Conservation (phyloP, 2,888 invertebrate genomes). For the Heteropelma amictum region DNA sequence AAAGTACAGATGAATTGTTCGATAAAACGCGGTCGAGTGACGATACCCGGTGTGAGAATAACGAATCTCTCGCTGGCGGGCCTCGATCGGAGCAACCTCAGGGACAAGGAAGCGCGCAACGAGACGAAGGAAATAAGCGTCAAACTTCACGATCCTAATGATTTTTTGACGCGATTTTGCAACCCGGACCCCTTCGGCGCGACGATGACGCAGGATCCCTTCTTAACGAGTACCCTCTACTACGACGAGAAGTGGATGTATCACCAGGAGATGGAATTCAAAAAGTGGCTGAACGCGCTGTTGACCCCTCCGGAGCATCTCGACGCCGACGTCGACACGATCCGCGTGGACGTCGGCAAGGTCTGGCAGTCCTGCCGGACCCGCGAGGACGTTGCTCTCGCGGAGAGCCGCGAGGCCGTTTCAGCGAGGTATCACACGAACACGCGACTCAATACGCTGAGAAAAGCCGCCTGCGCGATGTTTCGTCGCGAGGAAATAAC, state of each 20-base stretch:
- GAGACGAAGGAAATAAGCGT: constrained; percentile 60
- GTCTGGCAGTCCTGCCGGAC: constrained; percentile 87
- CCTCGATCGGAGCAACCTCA: constrained; percentile 52
- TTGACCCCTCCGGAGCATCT: constrained; percentile 83
- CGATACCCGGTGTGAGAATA: constrained; percentile 66
- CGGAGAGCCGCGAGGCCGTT: constrained; percentile 86
- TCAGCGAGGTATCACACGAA: constrained; percentile 84
- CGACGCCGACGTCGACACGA: constrained; percentile 82
- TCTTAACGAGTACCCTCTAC: constrained; percentile 83
- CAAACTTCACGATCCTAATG: constrained; percentile 67
- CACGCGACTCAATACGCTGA: constrained; percentile 82
- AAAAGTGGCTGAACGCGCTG: constrained; percentile 89
- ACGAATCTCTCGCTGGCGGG: constrained; percentile 65
- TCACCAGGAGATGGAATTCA: constrained; percentile 85
- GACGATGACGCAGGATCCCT: constrained; percentile 83
- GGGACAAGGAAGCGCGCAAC: constrained; percentile 22
- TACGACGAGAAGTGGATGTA: constrained; percentile 85
- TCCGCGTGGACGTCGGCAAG: constrained; percentile 85
- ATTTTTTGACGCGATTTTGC: constrained; percentile 75
- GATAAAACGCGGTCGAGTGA: constrained; percentile 51
- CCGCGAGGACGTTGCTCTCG: constrained; percentile 82
- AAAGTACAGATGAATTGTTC: constrained; percentile 58
- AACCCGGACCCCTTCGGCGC: constrained; percentile 80
- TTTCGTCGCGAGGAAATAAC: constrained; percentile 82
- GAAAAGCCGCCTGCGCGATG: constrained; percentile 84